Conservation (phyloP, 2,113 vertebrate genomes). For the Myodes glareolus region DNA sequence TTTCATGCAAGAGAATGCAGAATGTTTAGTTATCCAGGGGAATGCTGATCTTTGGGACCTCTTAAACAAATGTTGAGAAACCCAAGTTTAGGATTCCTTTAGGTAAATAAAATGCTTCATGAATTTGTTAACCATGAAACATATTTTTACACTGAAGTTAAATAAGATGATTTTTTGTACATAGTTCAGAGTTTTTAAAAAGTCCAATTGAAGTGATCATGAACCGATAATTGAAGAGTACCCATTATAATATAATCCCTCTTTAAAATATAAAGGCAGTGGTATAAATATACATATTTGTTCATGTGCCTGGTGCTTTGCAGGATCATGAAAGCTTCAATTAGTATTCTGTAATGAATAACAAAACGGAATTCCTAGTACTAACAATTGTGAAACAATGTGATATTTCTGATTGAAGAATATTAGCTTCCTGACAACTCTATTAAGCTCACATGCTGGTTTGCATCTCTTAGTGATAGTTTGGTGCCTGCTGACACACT, state of each 20-base stretch:
- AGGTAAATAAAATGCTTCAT: neutral
- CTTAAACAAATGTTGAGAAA: neutral
- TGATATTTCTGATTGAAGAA: slow-evolving; percentile 18
- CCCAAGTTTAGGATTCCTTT: neutral
- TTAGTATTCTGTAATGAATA: slow-evolving; percentile 34
- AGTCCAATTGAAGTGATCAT: neutral
- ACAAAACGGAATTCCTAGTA: neutral
- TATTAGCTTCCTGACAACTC: slow-evolving; percentile 10
- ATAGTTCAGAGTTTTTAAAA: neutral
- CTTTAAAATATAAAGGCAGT: neutral
- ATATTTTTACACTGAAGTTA: neutral
- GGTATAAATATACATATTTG: neutral
- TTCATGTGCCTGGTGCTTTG: neutral
- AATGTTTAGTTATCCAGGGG: neutral
- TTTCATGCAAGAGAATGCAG: neutral
- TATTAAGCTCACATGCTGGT: neutral
- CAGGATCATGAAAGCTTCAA: slow-evolving; percentile 3
- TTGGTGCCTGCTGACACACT: neutral
- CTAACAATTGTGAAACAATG: slow-evolving; percentile 2
- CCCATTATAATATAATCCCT: neutral
- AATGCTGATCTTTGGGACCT: neutral
- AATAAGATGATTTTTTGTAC: neutral
- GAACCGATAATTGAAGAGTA: neutral
- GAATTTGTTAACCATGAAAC: neutral
- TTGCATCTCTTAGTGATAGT: neutral